Conservation (phyloP, 2,113 vertebrate genomes). For the Theristicus caerulescens region DNA sequence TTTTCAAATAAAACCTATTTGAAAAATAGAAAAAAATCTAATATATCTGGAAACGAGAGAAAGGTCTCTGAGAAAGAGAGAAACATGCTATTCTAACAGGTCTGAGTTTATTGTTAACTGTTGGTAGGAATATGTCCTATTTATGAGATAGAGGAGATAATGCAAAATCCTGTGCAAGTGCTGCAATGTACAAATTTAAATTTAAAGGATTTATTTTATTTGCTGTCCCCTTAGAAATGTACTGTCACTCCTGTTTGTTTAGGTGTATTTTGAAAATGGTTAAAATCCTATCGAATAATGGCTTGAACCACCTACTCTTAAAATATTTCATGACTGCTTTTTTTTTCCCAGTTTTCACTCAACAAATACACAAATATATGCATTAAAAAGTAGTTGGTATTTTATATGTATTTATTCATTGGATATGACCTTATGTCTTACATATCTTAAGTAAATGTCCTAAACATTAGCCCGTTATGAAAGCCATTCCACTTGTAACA, state of each 20-base stretch:
- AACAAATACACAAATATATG: background rate
- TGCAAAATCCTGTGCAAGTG: background rate
- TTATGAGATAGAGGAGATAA: background rate
- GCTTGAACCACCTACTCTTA: background rate
- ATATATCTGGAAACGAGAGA: background rate
- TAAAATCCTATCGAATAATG: background rate
- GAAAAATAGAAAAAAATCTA: background rate
- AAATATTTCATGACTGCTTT: background rate
- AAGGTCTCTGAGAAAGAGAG: background rate
- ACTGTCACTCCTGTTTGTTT: background rate
- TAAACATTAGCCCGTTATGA: background rate
- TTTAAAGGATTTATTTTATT: background rate
- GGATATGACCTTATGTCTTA: background rate
- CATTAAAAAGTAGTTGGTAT: background rate
- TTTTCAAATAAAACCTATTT: background rate
- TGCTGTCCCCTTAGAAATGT: background rate
- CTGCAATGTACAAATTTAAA: background rate
- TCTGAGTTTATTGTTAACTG: background rate
- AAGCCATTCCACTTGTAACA: background rate
- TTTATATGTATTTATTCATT: background rate
- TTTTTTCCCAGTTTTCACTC: background rate
- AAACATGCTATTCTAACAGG: background rate
- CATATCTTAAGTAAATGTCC: background rate
- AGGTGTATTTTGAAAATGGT: background rate
- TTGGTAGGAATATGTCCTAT: background rate